Conservation (phyloP, 2,113 vertebrate species). For the Muscicapa adusta region DNA sequence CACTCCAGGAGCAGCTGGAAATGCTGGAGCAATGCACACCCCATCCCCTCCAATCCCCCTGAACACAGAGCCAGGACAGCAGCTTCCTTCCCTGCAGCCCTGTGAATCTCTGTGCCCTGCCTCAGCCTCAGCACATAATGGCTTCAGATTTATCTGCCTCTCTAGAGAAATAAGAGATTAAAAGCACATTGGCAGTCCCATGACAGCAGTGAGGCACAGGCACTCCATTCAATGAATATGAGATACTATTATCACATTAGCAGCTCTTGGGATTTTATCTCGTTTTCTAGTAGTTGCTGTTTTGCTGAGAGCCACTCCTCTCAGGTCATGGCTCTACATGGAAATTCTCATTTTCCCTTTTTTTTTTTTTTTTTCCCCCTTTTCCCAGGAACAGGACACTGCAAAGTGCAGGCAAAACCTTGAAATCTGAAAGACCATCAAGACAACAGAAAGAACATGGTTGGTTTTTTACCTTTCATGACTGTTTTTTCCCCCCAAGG, state of each 20-base stretch:
- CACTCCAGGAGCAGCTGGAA: background rate
- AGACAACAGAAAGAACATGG: background rate
- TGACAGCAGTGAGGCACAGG: constrained; percentile 3
- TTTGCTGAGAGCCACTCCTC: background rate
- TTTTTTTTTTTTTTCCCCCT: background rate
- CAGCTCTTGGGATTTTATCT: constrained; percentile 4
- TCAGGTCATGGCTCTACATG: background rate
- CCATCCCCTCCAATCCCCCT: background rate
- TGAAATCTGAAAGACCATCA: background rate
- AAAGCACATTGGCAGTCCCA: constrained; percentile 27
- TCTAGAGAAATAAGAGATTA: constrained; percentile 34
- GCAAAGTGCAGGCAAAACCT: background rate
- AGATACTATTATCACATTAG: constrained; percentile 22
- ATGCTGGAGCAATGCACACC: accelerated
- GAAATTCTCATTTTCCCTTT: background rate
- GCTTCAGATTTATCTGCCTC: constrained; percentile 40
- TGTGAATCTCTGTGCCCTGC: background rate
- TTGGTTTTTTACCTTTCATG: background rate
- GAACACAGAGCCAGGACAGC: background rate
- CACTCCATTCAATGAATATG: background rate
- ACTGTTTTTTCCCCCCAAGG: background rate
- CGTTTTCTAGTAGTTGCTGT: background rate
- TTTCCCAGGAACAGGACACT: background rate
- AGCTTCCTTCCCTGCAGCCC: background rate
- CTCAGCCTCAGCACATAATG: background rate